Evolutionary conservation across 2,113 vertebrate species (phyloP).

Genomic region (Myotis brandtii): DNA sequence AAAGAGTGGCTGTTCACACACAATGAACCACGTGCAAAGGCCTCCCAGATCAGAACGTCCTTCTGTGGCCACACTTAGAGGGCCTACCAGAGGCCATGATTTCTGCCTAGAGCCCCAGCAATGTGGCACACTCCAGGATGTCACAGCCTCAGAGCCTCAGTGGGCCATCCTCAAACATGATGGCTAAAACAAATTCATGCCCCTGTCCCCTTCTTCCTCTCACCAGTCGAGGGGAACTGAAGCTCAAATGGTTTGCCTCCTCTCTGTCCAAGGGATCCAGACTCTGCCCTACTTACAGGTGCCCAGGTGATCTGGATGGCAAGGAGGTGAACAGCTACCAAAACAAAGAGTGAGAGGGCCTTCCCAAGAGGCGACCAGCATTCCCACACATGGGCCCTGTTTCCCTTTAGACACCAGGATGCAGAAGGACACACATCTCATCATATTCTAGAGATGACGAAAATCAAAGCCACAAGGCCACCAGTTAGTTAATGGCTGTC

Average conservation of each 20-base stretch:
- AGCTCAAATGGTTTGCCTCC: background rate
- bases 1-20: background rate
- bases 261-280: background rate
- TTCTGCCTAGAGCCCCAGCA: background rate
- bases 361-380: background rate
- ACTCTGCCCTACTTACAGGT: background rate
- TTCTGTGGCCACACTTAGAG: background rate
- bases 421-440: background rate
- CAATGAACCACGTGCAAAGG: background rate
- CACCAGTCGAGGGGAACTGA: background rate
- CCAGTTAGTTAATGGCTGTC: background rate
- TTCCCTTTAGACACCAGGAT: background rate
- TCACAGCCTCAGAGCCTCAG: background rate
- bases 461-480: background rate
- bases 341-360: background rate
- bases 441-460: background rate
- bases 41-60: background rate
- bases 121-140: accelerated
- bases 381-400: accelerated
- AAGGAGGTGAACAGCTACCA: background rate
- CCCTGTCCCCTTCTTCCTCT: background rate
- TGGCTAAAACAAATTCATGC: background rate
- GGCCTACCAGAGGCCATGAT: background rate
- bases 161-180: background rate
- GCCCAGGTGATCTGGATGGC: background rate